Base-by-base conservation (phyloP, 1,140 invertebrate species). In the Asbolus verrucosus region DNA sequence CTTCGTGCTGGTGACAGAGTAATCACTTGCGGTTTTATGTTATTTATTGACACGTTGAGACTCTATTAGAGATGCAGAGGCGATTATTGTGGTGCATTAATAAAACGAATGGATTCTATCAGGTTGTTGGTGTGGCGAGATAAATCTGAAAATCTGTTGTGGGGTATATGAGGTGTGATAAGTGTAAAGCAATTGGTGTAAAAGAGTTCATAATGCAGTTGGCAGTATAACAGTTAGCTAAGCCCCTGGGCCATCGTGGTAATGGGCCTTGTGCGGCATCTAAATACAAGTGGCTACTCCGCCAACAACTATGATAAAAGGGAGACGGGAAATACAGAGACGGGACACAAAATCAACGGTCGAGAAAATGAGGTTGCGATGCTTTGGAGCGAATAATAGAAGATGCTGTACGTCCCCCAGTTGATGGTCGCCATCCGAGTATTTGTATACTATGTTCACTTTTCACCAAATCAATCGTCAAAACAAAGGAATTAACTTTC, bases 321-420 rank as follows among this genome's bases (percentile, higher is more conserved):
- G 30, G 69, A 60, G 72, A 70, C 33, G 41, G 61, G 54, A 65
- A 67, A 73, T 68, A 65, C 36, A 46, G 70, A 76, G 77, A 74
- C 74, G 69, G 77, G 74, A 76, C 74, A 75, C 78, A 77, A 76
- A 82, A 81, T 79, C 81, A 82, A 81, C 81, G 81, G 80, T 78
- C 80, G 81, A 82, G 81, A 82, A 82, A 82, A 82, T 82, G 81
- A 82, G 80, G 81, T 82, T 82, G 79, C 73, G 70, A 79, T 79
- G 71, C 81, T 79, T 70, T 82, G 81, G 77, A 82, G 76, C 81
- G 81, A 73, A 78, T 81, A 82, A 82, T 82, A 79, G 81, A 81
- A 78, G 77, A 79, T 75, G 75, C 76, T 76, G 63, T 75, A 63
- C 71, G 73, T 73, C 78, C 73, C 73, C 65, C 61, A 46, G 60